Conservation (phyloP, 2,797 vertebrate genomes). For the Sitta carolinensis region DNA sequence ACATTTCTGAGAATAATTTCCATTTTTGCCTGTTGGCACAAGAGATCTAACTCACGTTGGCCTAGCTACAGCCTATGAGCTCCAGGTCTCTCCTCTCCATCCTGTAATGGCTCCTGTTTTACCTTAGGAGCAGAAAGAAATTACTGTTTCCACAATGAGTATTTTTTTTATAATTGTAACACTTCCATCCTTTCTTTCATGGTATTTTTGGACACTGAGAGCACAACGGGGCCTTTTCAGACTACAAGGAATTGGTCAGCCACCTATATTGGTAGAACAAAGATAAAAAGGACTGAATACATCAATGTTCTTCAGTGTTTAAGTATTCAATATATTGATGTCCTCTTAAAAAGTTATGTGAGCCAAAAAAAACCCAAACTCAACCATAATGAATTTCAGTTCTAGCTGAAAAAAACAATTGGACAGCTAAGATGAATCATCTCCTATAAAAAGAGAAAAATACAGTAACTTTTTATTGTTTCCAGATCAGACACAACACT, state of each 20-base stretch:
- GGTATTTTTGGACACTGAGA: neutral
- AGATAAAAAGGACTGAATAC: constrained; percentile 7
- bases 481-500: neutral
- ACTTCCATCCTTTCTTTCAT: neutral
- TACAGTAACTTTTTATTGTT: neutral
- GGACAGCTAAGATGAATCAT: constrained; percentile 40
- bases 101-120: neutral
- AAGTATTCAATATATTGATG: constrained; percentile 15
- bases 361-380: neutral
- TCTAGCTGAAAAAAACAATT: constrained; percentile 23
- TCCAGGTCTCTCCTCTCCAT: neutral
- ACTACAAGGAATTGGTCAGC: neutral
- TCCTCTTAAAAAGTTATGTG: neutral
- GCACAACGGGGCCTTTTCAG: neutral
- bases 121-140: neutral
- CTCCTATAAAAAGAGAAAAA: constrained; percentile 33
- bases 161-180: neutral
- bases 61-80: neutral
- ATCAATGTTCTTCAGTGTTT: constrained; percentile 13
- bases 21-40: neutral
- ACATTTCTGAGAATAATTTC: neutral
- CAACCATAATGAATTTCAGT: constrained; percentile 18
- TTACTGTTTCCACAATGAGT: neutral
- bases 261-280: neutral
- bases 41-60: neutral